These are phyloP conservation scores for Anas acuta DNA, from an alignment of 2,797 vertebrate species.

Conservation along the genomic window DNA sequence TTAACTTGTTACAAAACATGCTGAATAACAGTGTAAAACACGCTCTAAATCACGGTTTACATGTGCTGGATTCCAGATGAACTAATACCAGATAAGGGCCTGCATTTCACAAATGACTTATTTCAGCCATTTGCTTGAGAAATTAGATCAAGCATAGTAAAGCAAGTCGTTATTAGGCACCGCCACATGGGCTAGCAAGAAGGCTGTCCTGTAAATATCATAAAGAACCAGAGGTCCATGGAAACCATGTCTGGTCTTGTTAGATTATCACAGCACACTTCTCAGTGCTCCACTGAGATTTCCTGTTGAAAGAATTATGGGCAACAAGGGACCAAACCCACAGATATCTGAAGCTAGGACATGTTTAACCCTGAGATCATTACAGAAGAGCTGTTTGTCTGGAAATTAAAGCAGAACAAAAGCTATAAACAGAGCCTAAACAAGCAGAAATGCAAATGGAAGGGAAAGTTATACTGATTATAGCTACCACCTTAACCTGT, in stretches of 20 bases:
- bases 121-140: constrained; percentile 58
- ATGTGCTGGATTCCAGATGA: constrained; percentile 52
- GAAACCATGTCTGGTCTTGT: background rate
- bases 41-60: constrained; percentile 20
- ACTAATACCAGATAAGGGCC: constrained; percentile 47
- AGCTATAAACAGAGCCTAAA: background rate
- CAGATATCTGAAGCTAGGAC: background rate
- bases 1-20: constrained; percentile 44
- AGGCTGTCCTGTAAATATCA: constrained; percentile 11
- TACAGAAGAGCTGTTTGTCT: background rate
- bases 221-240: constrained; percentile 11
- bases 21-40: constrained; percentile 13
- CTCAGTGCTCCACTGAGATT: constrained; percentile 1
- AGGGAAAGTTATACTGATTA: background rate
- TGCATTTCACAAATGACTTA: constrained; percentile 33
- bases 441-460: background rate
- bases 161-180: constrained; percentile 15
- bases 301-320: background rate
- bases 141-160: constrained; percentile 42
- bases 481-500: background rate
- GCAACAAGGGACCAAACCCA: background rate
- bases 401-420: background rate
- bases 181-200: background rate
- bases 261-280: constrained; percentile 8
- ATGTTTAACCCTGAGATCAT: background rate